These are phyloP conservation scores for Hystrix cristata DNA, from an alignment of 2,113 vertebrate genomes.

Conservation along the genomic window DNA sequence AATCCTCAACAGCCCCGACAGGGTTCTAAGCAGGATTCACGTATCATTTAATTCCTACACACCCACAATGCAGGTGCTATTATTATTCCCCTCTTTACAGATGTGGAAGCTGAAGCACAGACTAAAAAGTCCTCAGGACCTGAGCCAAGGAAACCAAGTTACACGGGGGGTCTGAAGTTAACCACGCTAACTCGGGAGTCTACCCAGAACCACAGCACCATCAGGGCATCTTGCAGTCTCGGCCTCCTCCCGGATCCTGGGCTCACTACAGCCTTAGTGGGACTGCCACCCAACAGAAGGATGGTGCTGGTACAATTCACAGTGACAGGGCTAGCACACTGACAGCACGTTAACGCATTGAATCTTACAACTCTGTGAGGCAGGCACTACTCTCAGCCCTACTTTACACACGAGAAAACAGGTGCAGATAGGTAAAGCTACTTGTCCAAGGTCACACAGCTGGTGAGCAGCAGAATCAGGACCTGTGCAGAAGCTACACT, in stretches of 20 bases:
- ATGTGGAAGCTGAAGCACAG: not conserved
- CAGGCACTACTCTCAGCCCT: not conserved
- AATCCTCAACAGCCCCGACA: not conserved
- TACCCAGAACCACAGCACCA: rapidly evolving
- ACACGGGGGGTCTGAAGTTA: not conserved
- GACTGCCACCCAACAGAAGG: not conserved
- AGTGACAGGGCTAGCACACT: rapidly evolving
- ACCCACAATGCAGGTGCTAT: not conserved
- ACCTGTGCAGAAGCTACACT: not conserved
- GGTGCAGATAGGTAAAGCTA: not conserved
- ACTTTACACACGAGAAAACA: not conserved
- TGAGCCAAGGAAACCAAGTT: not conserved
- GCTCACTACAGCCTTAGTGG: not conserved
- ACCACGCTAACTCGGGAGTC: not conserved
- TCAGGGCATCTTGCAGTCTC: not conserved
- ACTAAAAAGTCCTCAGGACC: not conserved
- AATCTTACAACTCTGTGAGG: not conserved
- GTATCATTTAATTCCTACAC: not conserved
- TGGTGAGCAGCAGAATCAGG: not conserved
- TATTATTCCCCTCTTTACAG: not conserved
- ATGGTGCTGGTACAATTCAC: not conserved
- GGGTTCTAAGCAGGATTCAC: rapidly evolving
- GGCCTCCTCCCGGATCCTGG: not conserved
- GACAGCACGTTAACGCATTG: rapidly evolving
- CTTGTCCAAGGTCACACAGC: not conserved